phyloP scores from a whole-genome alignment of 2,888 invertebrate species.

The Ametastegia equiseti region DNA sequence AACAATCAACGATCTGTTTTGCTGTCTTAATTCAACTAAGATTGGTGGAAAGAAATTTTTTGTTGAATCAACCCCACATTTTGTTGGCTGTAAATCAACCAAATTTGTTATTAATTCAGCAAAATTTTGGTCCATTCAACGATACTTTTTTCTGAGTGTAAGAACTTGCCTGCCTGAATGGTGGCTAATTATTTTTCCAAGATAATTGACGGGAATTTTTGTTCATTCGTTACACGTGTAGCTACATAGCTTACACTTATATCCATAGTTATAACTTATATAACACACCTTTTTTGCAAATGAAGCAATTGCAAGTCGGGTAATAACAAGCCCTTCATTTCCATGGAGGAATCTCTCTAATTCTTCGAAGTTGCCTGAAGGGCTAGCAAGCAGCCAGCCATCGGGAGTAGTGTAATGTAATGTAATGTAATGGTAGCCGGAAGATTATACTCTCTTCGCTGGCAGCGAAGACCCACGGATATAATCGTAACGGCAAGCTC shows the following conservation, averaged over 20 bases:
- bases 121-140: no score
- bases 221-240: background rate
- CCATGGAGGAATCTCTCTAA: background rate
- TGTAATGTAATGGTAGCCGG: slow-evolving; percentile 25
- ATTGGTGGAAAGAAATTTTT: no score
- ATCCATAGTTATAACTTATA: background rate
- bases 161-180: no score
- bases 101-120: no score
- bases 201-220: background rate
- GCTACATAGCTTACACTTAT: background rate
- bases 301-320: slow-evolving; percentile 24
- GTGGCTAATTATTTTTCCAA: no score
- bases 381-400: background rate
- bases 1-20: no score
- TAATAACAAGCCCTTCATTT: background rate
- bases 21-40: no score
- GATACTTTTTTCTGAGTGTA: no score
- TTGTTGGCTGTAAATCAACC: no score
- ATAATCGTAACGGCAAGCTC: slow-evolving; percentile 50
- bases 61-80: no score
- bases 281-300: slow-evolving; percentile 2
- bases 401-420: no score
- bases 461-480: slow-evolving; percentile 15
- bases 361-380: background rate
- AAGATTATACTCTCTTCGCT: slow-evolving; percentile 4